Base-by-base conservation (phyloP, 1,140 invertebrate species). In the Pomacea maculata region DNA sequence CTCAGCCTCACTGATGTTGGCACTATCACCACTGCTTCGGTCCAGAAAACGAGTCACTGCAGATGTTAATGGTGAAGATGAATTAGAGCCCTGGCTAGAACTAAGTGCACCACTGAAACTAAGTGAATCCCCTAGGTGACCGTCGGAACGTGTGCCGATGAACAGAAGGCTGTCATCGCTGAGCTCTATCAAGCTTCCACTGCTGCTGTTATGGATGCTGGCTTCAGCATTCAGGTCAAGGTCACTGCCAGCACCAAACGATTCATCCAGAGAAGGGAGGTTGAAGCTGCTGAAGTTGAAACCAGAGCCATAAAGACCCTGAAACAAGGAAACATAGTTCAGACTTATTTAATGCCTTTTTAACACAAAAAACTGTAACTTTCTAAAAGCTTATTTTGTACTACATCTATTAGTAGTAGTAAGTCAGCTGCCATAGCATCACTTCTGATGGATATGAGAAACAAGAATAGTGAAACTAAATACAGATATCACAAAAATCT, bases 1-100 rank as follows among this genome's bases (percentile, higher is more conserved):
- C 79, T 87, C 86, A 11, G 82, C 72, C 81, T 87, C 86, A 68
- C 86, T 87, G 55, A 86, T 86, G 68, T 86, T 86, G 57, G 86
- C 85, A 79, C 84, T 86, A 80, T 86, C 86, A 65, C 85, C 85
- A 65, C 85, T 85, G 79, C 85, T 87, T 72, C 83, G 81, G 67
- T 85, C 84, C 71, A 82, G 79, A 29, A 80, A 78, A n/a, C 70
- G 67, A 67, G 65, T 78, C 77, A 78, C 65, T 67, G 67, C 70
- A 67, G 77, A 67, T 19, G 77, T 57, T 34, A 25, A 10, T 54
- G 70, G 29, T n/a, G 77, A n/a, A 15, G 77, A 67, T 17, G n/a
- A 1, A 21, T 29, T 65, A 15, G 21, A 25, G 57, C 29, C 19
- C 9, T 55, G 34, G 25, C 14, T n/a, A 12, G 63, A 64, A 52